Percentiles rank a stretch among this genome's conserved stretches.
Conservation (phyloP, 2,888 invertebrate genomes). For the Nysson spinosus region DNA sequence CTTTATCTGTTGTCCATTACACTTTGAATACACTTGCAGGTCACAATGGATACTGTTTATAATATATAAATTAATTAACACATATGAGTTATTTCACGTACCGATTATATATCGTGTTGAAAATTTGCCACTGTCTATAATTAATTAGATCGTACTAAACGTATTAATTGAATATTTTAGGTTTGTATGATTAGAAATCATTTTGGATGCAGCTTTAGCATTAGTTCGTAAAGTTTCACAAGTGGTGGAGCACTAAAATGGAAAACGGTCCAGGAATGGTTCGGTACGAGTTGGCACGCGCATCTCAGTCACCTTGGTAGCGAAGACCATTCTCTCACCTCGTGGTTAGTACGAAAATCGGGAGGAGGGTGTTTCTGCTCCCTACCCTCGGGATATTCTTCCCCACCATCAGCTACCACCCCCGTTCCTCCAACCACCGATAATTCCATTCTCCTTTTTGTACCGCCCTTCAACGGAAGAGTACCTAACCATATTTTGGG, state of each 20-base stretch:
- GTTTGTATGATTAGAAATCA: no score
- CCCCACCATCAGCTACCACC: slow-evolving; percentile 44
- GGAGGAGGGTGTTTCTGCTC: slow-evolving; percentile 46
- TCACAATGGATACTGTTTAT: no score
- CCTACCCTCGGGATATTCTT: slow-evolving; percentile 46
- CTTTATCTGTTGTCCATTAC: no score
- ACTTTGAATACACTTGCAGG: no score
- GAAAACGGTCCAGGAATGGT: slow-evolving; percentile 16
- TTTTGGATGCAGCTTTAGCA: background rate
- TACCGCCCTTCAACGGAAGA: slow-evolving; percentile 55
- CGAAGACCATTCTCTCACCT: slow-evolving; percentile 67
- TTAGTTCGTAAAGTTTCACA: background rate
- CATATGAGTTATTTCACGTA: no score
- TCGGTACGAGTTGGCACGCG: slow-evolving; percentile 57
- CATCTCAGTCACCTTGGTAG: slow-evolving; percentile 63
- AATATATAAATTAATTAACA: no score
- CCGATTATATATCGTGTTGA: no score
- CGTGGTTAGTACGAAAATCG: slow-evolving; percentile 56
- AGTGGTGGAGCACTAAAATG: background rate
- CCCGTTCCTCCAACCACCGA: slow-evolving; percentile 36
- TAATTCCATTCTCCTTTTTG: slow-evolving; percentile 38
- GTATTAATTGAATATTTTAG: no score
- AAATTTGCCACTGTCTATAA: no score
- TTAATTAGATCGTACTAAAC: no score
- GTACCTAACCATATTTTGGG: slow-evolving; percentile 37